Conservation (phyloP, 2,888 invertebrate species). For the Isotomurus palustris region DNA sequence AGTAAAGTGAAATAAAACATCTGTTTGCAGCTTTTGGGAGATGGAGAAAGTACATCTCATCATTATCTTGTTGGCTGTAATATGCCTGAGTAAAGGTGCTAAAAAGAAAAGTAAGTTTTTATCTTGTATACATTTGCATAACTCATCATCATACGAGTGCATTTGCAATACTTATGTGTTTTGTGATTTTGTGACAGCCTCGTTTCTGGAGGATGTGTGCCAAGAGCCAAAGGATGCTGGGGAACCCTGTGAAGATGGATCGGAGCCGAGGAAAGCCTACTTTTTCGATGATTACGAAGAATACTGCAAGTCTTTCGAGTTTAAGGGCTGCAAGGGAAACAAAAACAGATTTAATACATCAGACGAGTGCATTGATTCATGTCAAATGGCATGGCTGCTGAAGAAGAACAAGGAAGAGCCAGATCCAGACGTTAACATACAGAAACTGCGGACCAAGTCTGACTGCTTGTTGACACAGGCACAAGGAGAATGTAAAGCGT, state of each 20-base stretch:
- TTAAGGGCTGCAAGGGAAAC: slow-evolving; percentile 9
- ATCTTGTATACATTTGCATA: no score
- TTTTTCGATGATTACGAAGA: not conserved
- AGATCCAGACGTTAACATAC: not conserved
- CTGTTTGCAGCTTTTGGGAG: no score
- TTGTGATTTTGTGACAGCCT: not conserved
- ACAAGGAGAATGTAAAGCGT: slow-evolving; percentile 8
- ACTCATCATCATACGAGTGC: no score
- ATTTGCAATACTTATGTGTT: no score
- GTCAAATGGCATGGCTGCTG: slow-evolving; percentile 14
- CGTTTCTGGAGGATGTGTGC: slow-evolving; percentile 1
- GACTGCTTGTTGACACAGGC: not conserved
- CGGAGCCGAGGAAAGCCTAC: not conserved
- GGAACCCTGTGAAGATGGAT: not conserved
- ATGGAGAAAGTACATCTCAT: no score
- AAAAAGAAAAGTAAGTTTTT: no score
- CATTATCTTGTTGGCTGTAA: no score
- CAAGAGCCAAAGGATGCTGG: not conserved
- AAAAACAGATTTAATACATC: slow-evolving; percentile 9
- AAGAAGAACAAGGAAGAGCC: slow-evolving; percentile 4
- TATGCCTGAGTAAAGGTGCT: no score
- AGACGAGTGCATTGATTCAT: slow-evolving; percentile 17
- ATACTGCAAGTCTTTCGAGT: not conserved
- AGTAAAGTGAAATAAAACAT: no score
- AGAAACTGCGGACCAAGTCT: not conserved